A percentile compares a stretch with the other conserved stretches of the same genome.
phyloP scores from a whole-genome alignment of 2,113 vertebrate genomes.

The Marmota monax region DNA sequence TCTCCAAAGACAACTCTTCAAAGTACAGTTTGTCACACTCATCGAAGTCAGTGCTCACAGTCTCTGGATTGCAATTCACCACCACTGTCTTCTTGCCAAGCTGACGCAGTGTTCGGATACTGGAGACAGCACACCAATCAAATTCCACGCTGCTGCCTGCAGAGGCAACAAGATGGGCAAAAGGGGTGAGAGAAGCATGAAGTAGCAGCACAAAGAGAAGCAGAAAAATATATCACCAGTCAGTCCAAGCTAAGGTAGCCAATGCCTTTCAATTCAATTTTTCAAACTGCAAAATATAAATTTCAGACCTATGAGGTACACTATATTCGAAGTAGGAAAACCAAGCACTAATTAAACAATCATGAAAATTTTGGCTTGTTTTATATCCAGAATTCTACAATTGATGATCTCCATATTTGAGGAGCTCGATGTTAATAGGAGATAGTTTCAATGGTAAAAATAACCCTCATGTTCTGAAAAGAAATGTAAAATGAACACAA shows the following conservation, averaged over 20 bases:
- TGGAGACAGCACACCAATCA: slow-evolving; percentile 98
- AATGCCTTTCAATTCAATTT: slow-evolving; percentile 55
- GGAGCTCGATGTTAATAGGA: background rate
- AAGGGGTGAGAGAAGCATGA: slow-evolving; percentile 46
- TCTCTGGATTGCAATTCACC: slow-evolving; percentile 98
- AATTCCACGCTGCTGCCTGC: slow-evolving; percentile 98
- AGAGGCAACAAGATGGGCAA: slow-evolving; percentile 57
- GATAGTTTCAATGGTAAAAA: background rate
- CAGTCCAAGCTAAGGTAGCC: slow-evolving; percentile 57
- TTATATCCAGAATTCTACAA: background rate
- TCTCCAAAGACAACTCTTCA: slow-evolving; percentile 97
- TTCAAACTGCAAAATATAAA: slow-evolving; percentile 49
- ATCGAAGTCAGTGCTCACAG: slow-evolving; percentile 98
- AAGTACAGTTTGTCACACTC: slow-evolving; percentile 99
- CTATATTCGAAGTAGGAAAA: background rate
- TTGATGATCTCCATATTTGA: background rate
- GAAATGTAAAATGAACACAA: background rate
- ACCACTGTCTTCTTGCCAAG: slow-evolving; percentile 95
- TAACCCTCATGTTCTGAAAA: slow-evolving; percentile 4
- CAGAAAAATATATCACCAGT: background rate
- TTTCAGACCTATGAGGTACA: background rate
- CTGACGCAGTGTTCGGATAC: slow-evolving; percentile 93
- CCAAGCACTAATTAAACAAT: background rate
- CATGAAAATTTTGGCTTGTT: background rate
- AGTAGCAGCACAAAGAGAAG: slow-evolving; percentile 14